phyloP scores from a whole-genome alignment of 2,888 invertebrate genomes.

The Dromius quadrimaculatus region DNA sequence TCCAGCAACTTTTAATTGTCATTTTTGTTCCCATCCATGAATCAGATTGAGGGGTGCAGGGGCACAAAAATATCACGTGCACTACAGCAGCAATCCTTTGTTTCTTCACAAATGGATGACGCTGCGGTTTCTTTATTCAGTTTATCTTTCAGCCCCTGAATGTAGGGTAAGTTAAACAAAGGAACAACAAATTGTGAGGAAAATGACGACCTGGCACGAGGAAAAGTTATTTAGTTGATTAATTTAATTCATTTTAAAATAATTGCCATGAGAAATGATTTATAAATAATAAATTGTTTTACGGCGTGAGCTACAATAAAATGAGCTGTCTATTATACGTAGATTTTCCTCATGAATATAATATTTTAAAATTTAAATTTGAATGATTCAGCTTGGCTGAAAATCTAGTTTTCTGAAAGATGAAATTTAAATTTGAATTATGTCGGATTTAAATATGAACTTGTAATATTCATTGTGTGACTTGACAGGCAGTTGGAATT shows the following conservation, averaged over 20 bases:
- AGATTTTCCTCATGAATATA: no score
- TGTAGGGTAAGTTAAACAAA: constrained; percentile 16
- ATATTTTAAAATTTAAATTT: no score
- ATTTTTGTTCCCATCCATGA: no score
- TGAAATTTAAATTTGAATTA: constrained; percentile 43
- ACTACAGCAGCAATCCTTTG: constrained; percentile 12
- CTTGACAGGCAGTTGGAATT: constrained; percentile 39
- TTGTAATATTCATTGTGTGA: constrained; percentile 21
- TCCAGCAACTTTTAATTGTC: no score
- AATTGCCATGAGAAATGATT: no score
- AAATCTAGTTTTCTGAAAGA: no score
- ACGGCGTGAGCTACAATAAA: no score
- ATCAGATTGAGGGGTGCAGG: background rate
- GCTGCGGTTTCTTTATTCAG: constrained; percentile 43
- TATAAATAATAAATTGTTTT: no score
- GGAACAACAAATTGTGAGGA: constrained; percentile 16
- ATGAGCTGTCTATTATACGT: no score
- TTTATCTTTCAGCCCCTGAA: constrained; percentile 33
- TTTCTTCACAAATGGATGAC: constrained; percentile 38
- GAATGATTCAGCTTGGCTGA: no score
- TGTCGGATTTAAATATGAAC: constrained; percentile 42
- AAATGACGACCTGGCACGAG: constrained; percentile 9
- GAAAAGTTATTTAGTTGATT: constrained; percentile 16
- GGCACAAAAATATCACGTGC: constrained; percentile 37
- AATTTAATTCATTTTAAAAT: constrained; percentile 24